Conservation (phyloP, 2,888 invertebrate species). For the Ochropleura leucogaster region DNA sequence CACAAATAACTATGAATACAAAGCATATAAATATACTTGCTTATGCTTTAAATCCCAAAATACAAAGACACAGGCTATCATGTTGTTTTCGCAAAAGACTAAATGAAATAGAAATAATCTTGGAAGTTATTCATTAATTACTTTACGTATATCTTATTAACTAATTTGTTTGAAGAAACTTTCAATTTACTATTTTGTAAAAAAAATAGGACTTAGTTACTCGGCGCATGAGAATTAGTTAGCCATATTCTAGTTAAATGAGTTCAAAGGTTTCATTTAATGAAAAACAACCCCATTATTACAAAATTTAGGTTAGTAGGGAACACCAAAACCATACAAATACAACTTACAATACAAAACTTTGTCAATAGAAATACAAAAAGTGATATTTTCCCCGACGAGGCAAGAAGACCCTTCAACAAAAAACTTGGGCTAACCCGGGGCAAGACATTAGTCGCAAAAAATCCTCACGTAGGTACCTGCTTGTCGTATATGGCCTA, state of each 20-base stretch:
- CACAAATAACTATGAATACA: too few species aligned
- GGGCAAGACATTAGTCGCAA: constrained; percentile 40
- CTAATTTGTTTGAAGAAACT: not conserved
- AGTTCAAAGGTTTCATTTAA: not conserved
- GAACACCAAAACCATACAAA: constrained; percentile 9
- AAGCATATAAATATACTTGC: too few species aligned
- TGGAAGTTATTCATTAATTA: constrained; percentile 40
- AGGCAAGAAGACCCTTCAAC: constrained; percentile 18
- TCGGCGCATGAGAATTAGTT: not conserved
- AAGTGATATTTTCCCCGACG: constrained; percentile 39
- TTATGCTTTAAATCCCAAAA: too few species aligned
- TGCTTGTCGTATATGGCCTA: constrained; percentile 34
- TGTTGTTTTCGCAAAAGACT: not conserved
- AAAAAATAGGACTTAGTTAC: not conserved
- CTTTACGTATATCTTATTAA: too few species aligned
- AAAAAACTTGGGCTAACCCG: constrained; percentile 47
- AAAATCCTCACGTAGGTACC: constrained; percentile 42
- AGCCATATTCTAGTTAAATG: not conserved
- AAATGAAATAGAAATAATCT: constrained; percentile 12
- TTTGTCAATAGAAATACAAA: constrained; percentile 41
- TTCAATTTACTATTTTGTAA: too few species aligned
- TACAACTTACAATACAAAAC: constrained; percentile 27
- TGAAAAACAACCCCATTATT: not conserved
- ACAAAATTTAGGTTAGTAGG: constrained; percentile 1
- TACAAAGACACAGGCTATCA: too few species aligned